These are phyloP conservation scores for Sericinus montela DNA, from an alignment of 2,888 invertebrate species.

Conservation along the genomic window DNA sequence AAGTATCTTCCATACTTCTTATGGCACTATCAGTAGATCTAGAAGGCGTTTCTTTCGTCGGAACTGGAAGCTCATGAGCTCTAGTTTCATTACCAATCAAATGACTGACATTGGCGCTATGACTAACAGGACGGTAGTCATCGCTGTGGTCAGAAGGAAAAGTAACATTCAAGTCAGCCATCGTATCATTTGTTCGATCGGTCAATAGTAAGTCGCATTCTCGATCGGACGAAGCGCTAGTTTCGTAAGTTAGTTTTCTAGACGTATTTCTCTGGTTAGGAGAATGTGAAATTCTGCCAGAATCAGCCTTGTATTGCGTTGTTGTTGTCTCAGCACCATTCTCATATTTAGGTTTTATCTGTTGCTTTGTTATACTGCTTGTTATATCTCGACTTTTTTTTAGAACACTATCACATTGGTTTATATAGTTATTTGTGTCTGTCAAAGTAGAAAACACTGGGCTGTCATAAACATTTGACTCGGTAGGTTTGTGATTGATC, in stretches of 20 bases:
- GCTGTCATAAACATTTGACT: conserved; percentile 30
- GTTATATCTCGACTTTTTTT: conserved; percentile 61
- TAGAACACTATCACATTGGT: conserved; percentile 52
- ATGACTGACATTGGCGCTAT: conserved; percentile 23
- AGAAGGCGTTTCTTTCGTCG: conserved; percentile 23
- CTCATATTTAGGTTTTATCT: conserved; percentile 16
- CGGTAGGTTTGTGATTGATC: conserved; percentile 49
- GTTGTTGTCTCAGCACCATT: conserved; percentile 26
- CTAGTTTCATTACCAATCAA: conserved; percentile 29
- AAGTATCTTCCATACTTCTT: conserved; percentile 39
- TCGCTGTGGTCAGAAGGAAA: conserved; percentile 65
- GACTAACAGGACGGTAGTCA: conserved; percentile 31
- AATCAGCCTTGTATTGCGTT: conserved; percentile 36
- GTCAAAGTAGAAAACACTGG: conserved; percentile 48
- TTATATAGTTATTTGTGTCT: conserved; percentile 55
- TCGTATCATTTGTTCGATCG: conserved; percentile 71
- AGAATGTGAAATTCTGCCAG: conserved; percentile 44
- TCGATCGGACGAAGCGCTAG: conserved; percentile 49
- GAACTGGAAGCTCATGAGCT: conserved; percentile 25
- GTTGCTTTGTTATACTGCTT: conserved; percentile 48
- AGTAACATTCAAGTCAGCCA: conserved; percentile 69
- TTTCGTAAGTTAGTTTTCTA: conserved; percentile 54
- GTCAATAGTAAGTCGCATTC: conserved; percentile 58
- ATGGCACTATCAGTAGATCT: conserved; percentile 39
- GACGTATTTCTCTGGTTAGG: conserved; percentile 40